Evolutionary conservation across 2,113 vertebrate species (phyloP), one percentile per base, ranked within the genome.

Genomic region (Copsychus sechellarum): DNA sequence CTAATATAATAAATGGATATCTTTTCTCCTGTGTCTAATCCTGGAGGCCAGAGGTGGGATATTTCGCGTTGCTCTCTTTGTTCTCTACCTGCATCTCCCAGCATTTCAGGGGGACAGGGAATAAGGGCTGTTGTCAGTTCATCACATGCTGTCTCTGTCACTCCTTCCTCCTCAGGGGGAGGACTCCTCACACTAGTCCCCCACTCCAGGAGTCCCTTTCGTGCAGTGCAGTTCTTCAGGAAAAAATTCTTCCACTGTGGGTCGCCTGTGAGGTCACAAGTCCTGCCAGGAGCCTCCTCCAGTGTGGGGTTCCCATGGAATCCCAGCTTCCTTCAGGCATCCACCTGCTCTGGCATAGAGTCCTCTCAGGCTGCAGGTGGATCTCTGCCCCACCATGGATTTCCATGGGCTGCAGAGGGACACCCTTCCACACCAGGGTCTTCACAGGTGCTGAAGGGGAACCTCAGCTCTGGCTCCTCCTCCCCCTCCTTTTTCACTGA

Each of bases 111-210:
- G 9, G 10, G 2, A 21, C 1, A 6, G 25, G 17, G 48, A 69
- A 34, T 13, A 16, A 40, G 11, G 9, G 9, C 8, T 45, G 21
- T 3, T 8, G 13, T 36, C 0, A 0, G 13, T 47, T 64, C 42
- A 33, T 31, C 48, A 40, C 5, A 1, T 1, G 1, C 8, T 83
- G 33, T 20, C 36, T 57, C 10, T 50, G 28, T 48, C 2, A 13
- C 14, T 62, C 28, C 26, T 38, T 84, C 4, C 42, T 40, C 21
- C 15, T 11, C 33, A 23, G 2, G 8, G 10, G 12, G 2, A 92
- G 11, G 18, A 80, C 15, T 65, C 10, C 23, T 74, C n/a, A 40
- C 29, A 8, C 10, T 34, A 19, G 8, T 54, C 1, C 15, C 15
- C 26, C 4, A 1, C 11, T 48, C 40, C 61, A 8, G 38, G 25